These are phyloP conservation scores for Bostrychus sinensis DNA, from an alignment of 2,113 vertebrate genomes.

Conservation along the genomic window DNA sequence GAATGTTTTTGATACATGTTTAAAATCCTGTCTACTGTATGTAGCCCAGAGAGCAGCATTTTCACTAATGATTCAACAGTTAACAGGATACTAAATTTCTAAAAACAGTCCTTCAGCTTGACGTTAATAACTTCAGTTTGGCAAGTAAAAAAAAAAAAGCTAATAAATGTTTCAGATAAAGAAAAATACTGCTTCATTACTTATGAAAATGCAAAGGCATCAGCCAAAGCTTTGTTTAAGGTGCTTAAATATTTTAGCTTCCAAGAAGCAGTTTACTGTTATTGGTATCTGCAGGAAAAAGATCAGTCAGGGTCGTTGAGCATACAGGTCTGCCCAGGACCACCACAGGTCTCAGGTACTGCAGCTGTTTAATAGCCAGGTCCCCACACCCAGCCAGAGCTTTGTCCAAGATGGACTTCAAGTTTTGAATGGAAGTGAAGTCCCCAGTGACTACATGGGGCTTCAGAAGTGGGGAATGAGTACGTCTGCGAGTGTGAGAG, in stretches of 20 bases:
- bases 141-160: conserved; percentile 55
- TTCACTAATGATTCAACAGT: not conserved
- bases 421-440: conserved; percentile 85
- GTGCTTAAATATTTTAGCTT: conserved; percentile 76
- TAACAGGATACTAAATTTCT: not conserved
- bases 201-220: conserved; percentile 42
- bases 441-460: conserved; percentile 75
- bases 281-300: conserved; percentile 88
- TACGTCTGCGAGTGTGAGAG: conserved; percentile 76
- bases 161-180: conserved; percentile 29
- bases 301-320: conserved; percentile 84
- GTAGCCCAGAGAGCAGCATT: not conserved
- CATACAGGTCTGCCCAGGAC: conserved; percentile 93
- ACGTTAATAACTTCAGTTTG: conserved; percentile 46
- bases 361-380: conserved; percentile 97
- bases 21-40: not conserved
- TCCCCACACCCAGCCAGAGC: conserved; percentile 94
- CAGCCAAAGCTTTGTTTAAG: conserved; percentile 39
- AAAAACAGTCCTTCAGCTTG: conserved; percentile 32
- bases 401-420: conserved; percentile 94
- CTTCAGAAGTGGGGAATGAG: conserved; percentile 80
- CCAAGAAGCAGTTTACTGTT: conserved; percentile 89
- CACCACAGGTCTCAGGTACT: conserved; percentile 96
- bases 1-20: not conserved
- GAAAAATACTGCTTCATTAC: conserved; percentile 47